Evolutionary conservation across 2,113 vertebrate genomes (phyloP).

Genomic region (Euleptes europaea): DNA sequence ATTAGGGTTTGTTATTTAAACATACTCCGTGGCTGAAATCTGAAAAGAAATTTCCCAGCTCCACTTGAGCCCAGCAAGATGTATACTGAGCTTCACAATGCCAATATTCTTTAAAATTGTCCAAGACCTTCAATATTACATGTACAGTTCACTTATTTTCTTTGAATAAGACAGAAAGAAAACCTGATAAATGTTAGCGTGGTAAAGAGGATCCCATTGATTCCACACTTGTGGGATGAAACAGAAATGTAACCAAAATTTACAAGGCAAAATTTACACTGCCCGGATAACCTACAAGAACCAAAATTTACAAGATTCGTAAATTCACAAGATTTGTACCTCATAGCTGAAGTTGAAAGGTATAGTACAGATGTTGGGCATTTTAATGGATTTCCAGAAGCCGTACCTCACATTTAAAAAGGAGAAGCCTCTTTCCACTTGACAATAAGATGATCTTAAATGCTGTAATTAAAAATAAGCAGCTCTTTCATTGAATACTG

Average conservation of each 20-base stretch:
- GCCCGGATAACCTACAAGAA: too few relatives aligned
- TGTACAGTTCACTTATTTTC: not conserved
- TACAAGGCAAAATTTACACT: not conserved
- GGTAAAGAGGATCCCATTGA: not conserved
- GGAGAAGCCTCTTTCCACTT: slow-evolving; percentile 47
- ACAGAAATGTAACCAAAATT: not conserved
- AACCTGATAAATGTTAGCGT: not conserved
- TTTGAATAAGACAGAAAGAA: not conserved
- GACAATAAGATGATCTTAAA: slow-evolving; percentile 74
- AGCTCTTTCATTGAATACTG: slow-evolving; percentile 76
- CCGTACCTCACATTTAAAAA: slow-evolving; percentile 39
- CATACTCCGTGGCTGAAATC: not conserved
- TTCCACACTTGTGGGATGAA: not conserved
- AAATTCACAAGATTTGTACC: not conserved
- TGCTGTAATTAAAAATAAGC: slow-evolving; percentile 77
- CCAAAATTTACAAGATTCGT: not conserved
- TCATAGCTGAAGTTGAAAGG: not conserved
- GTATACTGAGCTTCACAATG: not conserved
- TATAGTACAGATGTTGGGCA: not conserved
- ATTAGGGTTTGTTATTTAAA: too few relatives aligned
- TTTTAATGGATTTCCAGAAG: slow-evolving; percentile 17
- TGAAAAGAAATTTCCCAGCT: not conserved
- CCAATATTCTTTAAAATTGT: not conserved
- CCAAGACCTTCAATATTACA: not conserved
- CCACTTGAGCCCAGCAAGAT: not conserved